These are phyloP conservation scores for Sminthurides aquaticus DNA, from an alignment of 2,888 invertebrate genomes.

Conservation along the genomic window DNA sequence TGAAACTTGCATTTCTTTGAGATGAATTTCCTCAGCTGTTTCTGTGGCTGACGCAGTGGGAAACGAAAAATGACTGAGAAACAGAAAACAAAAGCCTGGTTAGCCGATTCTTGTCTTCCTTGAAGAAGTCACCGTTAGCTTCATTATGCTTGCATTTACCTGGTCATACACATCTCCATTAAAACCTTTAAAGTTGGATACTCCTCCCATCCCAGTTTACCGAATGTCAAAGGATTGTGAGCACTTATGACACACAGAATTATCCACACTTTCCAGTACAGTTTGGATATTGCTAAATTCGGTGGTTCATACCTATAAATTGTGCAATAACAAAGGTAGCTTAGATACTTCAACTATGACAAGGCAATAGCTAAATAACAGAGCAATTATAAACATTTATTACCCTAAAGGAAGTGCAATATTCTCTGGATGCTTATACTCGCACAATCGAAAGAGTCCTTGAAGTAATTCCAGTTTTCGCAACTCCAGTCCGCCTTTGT, in stretches of 20 bases:
- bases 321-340: not conserved
- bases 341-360: not conserved
- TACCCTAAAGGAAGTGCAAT: conserved; percentile 76
- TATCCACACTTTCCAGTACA: conserved; percentile 93
- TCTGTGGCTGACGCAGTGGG: conserved; percentile 59
- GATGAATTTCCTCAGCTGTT: conserved; percentile 55
- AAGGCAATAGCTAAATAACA: not conserved
- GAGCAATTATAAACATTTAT: too few species aligned
- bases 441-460: conserved; percentile 78
- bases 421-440: conserved; percentile 87
- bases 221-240: conserved; percentile 83
- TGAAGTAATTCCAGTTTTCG: conserved; percentile 80
- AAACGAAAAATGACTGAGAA: conserved; percentile 59
- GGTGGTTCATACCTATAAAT: conserved; percentile 66
- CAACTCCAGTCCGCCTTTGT: conserved; percentile 64
- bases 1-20: conserved; percentile 61
- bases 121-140: not conserved
- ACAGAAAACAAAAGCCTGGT: not conserved
- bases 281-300: conserved; percentile 76
- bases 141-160: conserved; percentile 52
- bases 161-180: conserved; percentile 95
- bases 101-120: not conserved
- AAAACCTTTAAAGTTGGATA: conserved; percentile 84
- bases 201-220: conserved; percentile 75
- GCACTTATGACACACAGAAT: conserved; percentile 80